phyloP scores from a whole-genome alignment of 2,888 invertebrate genomes.

The Phalera bucephala region DNA sequence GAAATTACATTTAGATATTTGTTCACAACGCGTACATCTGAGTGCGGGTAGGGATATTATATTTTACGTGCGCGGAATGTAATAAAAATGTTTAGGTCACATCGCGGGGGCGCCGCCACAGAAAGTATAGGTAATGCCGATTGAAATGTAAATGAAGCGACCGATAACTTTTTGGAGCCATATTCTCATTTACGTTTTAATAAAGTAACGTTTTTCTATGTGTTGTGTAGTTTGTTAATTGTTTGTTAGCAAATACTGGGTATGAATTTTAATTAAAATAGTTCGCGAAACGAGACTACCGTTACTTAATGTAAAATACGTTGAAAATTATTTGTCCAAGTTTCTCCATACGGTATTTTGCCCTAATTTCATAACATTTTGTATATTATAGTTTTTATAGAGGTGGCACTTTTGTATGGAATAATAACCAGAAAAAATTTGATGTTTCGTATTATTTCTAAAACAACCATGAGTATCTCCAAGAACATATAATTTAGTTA shows the following conservation, averaged over 20 bases:
- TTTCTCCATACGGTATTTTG: no score
- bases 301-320: not conserved
- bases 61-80: constrained; percentile 82
- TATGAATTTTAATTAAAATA: constrained; percentile 15
- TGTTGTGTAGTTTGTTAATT: constrained; percentile 32
- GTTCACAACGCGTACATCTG: constrained; percentile 75
- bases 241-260: constrained; percentile 10
- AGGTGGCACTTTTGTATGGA: no score
- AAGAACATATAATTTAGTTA: no score
- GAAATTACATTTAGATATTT: constrained; percentile 84
- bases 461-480: no score
- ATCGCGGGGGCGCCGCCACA: constrained; percentile 37
- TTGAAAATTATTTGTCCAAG: no score
- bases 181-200: constrained; percentile 54
- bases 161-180: constrained; percentile 50
- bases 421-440: no score
- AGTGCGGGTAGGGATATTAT: constrained; percentile 80
- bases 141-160: constrained; percentile 76
- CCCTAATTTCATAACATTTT: no score
- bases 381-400: no score
- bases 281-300: constrained; percentile 5
- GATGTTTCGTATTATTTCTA: no score
- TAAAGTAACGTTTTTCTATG: constrained; percentile 41
- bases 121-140: constrained; percentile 65
- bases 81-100: constrained; percentile 77